These are phyloP conservation scores for Eira barbara DNA, from an alignment of 2,113 vertebrate genomes.

Conservation along the genomic window DNA sequence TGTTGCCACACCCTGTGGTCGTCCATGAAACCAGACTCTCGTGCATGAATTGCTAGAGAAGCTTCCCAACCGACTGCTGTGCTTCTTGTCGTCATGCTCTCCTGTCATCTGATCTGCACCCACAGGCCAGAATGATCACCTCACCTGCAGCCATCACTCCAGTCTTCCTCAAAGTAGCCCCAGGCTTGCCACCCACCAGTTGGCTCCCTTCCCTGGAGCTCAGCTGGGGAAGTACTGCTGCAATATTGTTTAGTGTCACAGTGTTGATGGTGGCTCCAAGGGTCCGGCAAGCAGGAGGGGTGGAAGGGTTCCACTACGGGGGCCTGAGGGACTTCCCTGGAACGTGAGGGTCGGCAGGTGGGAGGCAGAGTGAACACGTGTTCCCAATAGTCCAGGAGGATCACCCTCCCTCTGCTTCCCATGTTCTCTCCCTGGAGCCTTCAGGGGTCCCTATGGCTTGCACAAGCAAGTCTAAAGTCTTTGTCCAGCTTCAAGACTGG, in stretches of 20 bases:
- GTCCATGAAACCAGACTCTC: fast-evolving
- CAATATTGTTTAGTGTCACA: background rate
- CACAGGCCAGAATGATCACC: background rate
- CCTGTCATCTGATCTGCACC: background rate
- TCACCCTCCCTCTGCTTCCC: background rate
- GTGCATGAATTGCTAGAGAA: background rate
- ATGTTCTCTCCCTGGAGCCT: background rate
- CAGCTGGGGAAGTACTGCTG: background rate
- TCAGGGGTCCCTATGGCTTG: background rate
- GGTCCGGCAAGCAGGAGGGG: background rate
- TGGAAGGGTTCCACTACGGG: background rate
- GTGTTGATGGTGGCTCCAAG: background rate
- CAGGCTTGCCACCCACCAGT: background rate
- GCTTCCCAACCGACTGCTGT: too few species aligned
- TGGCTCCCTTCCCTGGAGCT: background rate
- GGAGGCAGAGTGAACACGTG: background rate
- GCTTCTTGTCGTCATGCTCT: background rate
- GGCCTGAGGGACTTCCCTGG: too few species aligned
- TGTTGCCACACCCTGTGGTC: background rate
- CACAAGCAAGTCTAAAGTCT: background rate
- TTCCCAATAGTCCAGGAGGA: background rate
- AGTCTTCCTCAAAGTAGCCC: background rate
- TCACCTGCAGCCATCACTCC: background rate
- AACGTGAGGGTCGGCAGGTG: fast-evolving
- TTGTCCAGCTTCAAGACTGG: background rate